Conservation (phyloP, 2,113 vertebrate genomes). For the Dipodomys stephensi region DNA sequence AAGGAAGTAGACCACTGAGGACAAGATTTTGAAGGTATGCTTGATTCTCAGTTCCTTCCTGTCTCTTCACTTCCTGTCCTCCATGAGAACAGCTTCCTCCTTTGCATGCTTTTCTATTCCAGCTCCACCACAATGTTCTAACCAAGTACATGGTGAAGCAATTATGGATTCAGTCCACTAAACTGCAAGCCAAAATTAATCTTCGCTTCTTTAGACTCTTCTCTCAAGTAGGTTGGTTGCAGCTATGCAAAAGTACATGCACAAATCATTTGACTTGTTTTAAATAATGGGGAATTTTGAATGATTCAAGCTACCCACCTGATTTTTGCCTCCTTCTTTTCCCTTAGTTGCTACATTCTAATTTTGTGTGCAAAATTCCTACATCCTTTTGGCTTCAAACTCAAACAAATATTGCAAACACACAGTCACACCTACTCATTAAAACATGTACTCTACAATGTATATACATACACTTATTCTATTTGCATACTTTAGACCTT, state of each 20-base stretch:
- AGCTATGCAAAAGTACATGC: neutral
- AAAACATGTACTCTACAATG: neutral
- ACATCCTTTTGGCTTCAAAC: constrained; percentile 26
- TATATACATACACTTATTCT: neutral
- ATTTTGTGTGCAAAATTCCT: neutral
- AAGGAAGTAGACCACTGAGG: no score
- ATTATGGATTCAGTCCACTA: neutral
- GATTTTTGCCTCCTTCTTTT: constrained; percentile 15
- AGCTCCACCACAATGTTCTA: neutral
- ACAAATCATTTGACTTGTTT: neutral
- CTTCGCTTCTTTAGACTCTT: neutral
- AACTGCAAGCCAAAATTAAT: neutral
- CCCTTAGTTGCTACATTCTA: neutral
- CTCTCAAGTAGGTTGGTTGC: neutral
- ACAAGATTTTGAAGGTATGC: no score
- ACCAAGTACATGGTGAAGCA: neutral
- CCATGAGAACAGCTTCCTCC: neutral
- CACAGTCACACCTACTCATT: neutral
- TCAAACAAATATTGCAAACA: constrained; percentile 25
- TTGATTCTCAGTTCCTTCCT: no score
- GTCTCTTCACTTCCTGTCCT: neutral
- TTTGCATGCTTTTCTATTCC: no score
- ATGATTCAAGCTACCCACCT: neutral
- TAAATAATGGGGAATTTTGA: neutral
- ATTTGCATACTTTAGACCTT: neutral